Base-by-base conservation (phyloP, 2,113 vertebrate species). In the Pantherophis guttatus region DNA sequence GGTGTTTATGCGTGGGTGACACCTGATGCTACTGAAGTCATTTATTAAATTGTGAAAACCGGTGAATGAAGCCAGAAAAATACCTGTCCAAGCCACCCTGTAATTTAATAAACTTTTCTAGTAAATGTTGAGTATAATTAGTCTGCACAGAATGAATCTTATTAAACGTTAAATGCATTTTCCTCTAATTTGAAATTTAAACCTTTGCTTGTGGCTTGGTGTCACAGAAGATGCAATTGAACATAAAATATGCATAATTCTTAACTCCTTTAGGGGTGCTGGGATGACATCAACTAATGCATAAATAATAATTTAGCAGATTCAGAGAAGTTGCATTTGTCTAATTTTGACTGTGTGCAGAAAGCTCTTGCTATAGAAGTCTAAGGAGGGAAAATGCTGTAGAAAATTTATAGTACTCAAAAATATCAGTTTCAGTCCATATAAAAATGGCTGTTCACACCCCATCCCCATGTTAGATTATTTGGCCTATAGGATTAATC, bases 141-240 rank as follows among this genome's bases (percentile, higher is more conserved):
- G 88, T 70, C 93, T 65, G 95, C 44, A 92, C 96, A 91, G 95
- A 97, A 95, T 90, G 89, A 95, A 95, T 96, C 93, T 89, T 95
- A 96, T 96, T 96, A 96, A 96, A 96, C 94, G 93, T 97, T 96
- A 95, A 97, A 92, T 92, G 92, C 91, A 91, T 70, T 92, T 96
- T 94, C 94, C 93, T 96, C 92, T 97, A 96, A 97, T 96, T 91
- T 95, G 95, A 96, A 97, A 97, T 96, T 93, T 94, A 96, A 97
- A 94, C 94, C 95, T 94, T 95, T 81, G 91, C 91, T 96, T 96
- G 96, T 94, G 94, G 92, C 95, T 96, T 81, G 87, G 29, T 96
- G 93, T 96, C 96, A 95, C 91, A 91, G 70, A 95, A 96, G 95
- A 97, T 94, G 96, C 94, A 93, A 97, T 95, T 97, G 95, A 96